phyloP scores from a whole-genome alignment of 2,888 invertebrate species.

The Leucophenga montana region DNA sequence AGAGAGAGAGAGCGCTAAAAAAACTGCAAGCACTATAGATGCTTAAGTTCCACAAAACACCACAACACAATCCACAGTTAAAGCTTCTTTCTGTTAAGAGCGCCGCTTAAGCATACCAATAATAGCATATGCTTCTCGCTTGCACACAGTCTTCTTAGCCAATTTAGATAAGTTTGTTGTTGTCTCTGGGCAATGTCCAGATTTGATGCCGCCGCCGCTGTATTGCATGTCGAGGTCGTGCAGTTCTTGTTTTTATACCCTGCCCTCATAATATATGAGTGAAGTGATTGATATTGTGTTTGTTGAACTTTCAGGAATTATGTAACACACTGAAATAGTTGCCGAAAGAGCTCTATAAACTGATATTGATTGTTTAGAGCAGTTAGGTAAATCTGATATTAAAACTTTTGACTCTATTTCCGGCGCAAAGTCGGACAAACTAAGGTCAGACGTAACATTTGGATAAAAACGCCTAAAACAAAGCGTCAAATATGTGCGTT shows the following conservation, averaged over 20 bases:
- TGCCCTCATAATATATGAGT: not conserved
- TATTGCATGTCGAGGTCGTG: conserved; percentile 67
- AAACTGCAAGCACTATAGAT: no score
- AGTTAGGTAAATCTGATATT: no score
- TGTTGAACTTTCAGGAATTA: not conserved
- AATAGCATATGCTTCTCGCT: no score
- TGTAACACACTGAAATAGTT: not conserved
- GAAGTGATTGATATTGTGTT: not conserved
- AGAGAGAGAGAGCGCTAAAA: not conserved
- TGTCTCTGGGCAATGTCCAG: conserved; percentile 53
- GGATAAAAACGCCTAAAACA: no score
- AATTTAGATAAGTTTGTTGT: conserved; percentile 30
- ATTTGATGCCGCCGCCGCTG: conserved; percentile 17
- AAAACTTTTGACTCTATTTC: no score
- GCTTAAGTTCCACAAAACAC: conserved; percentile 19
- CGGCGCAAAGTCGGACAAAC: no score
- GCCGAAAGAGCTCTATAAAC: not conserved
- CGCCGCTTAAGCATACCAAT: no score
- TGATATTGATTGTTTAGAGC: no score
- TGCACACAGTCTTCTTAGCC: conserved; percentile 3
- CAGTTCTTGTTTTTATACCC: conserved; percentile 42
- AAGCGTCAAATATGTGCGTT: no score
- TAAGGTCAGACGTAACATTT: no score
- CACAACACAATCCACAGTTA: not conserved
- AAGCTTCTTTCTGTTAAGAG: not conserved